Evolutionary conservation across 2,888 invertebrate species (phyloP).

Genomic region (Prionchulus punctatus): DNA sequence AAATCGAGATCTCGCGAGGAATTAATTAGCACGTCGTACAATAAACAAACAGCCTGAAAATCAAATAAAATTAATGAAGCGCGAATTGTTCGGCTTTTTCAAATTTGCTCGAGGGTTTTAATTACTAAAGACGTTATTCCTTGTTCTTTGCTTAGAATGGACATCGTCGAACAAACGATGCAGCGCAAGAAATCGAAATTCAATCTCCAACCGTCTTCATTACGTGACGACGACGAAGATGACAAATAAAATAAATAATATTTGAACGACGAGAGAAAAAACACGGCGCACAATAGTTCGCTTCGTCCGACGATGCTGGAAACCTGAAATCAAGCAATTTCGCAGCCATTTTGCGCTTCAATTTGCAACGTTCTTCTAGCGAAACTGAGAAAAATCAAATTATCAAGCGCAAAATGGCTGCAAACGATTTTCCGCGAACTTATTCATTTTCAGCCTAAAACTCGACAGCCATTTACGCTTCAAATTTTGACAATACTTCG

Average conservation of each 20-base stretch:
- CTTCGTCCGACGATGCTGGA: conserved; percentile 80
- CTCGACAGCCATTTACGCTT: no score
- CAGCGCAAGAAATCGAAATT: neutral
- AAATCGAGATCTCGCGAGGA: neutral
- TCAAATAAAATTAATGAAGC: neutral
- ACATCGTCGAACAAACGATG: neutral
- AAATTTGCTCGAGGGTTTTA: conserved; percentile 16
- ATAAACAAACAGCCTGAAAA: conserved; percentile 4
- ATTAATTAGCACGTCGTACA: conserved; percentile 1
- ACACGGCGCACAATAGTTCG: conserved; percentile 64
- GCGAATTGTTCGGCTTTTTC: neutral
- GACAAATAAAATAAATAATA: neutral
- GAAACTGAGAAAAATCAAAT: no score
- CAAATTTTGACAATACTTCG: no score
- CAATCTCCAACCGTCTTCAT: neutral
- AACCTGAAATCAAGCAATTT: conserved; percentile 43
- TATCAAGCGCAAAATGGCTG: no score
- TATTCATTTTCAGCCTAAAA: no score
- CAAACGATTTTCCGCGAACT: no score
- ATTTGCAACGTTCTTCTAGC: no score
- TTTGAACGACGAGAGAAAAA: conserved; percentile 45
- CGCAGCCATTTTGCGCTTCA: no score
- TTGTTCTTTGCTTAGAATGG: conserved; percentile 81
- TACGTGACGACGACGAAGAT: no score
- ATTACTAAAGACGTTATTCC: conserved; percentile 73